phyloP scores from a whole-genome alignment of 1,140 invertebrate species.

The Chelonus insularis region DNA sequence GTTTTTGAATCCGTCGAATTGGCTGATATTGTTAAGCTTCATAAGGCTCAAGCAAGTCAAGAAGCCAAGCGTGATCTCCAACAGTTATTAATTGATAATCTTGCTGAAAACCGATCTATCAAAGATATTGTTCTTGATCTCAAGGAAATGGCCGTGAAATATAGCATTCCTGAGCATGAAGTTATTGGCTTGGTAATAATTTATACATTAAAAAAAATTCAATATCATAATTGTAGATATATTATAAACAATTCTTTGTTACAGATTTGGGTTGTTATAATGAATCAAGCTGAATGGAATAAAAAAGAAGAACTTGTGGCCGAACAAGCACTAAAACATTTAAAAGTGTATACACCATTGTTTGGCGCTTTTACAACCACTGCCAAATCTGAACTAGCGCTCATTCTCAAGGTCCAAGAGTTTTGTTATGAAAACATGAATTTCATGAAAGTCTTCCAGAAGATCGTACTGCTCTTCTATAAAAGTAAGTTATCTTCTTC shows the following conservation, averaged over 20 bases:
- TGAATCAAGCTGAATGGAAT: conserved; percentile 95
- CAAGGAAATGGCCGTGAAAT: conserved; percentile 80
- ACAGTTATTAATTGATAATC: conserved; percentile 74
- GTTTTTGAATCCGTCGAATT: conserved; percentile 85
- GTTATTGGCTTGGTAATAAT: conserved; percentile 73
- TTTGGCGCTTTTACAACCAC: conserved; percentile 84
- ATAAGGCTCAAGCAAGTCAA: conserved; percentile 87
- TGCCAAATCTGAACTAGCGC: conserved; percentile 81
- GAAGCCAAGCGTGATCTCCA: conserved; percentile 82
- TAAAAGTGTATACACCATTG: conserved; percentile 81
- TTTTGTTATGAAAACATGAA: conserved; percentile 99
- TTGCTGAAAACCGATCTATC: conserved; percentile 78
- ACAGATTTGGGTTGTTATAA: conserved; percentile 91
- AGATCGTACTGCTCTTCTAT: conserved; percentile 94
- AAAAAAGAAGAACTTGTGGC: conserved; percentile 96
- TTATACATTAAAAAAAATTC: no score
- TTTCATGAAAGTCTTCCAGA: conserved; percentile 98
- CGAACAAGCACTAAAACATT: conserved; percentile 90
- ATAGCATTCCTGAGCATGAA: conserved; percentile 86
- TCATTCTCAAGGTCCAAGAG: conserved; percentile 91
- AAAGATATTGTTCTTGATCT: conserved; percentile 83
- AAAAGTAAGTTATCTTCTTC: conserved; percentile 70
- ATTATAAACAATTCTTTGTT: conserved; percentile 29
- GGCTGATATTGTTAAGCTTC: conserved; percentile 84
- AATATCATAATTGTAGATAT: no score